phyloP scores from a whole-genome alignment of 2,888 invertebrate genomes.

The Liposcelis brunnea region DNA sequence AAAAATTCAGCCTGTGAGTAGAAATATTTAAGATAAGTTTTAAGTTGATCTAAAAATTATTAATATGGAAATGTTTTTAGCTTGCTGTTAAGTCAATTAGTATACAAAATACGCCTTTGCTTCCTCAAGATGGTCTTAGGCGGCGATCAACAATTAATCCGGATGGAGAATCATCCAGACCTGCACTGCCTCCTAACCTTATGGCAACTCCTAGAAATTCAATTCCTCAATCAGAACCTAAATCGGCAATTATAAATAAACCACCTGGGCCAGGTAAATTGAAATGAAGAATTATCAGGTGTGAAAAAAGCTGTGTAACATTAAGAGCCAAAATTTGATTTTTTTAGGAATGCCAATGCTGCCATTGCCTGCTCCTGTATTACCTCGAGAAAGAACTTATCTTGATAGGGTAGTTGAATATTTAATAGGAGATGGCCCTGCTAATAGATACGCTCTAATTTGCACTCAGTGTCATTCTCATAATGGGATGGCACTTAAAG shows the following conservation, averaged over 20 bases:
- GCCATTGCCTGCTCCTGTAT: too few species aligned
- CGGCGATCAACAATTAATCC: constrained; percentile 12
- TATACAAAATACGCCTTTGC: too few species aligned
- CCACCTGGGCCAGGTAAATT: background rate
- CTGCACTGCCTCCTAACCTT: background rate
- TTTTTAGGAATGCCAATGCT: too few species aligned
- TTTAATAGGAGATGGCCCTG: constrained; percentile 87
- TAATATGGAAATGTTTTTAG: background rate
- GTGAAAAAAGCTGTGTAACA: too few species aligned
- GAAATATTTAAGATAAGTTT: constrained; percentile 20
- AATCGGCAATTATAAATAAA: background rate
- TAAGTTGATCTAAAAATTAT: constrained; percentile 3
- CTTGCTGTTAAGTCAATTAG: background rate
- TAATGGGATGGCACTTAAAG: constrained; percentile 71
- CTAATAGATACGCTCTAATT: constrained; percentile 86
- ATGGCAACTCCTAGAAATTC: background rate
- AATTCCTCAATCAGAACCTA: background rate
- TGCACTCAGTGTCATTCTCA: constrained; percentile 80
- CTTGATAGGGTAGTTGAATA: constrained; percentile 89
- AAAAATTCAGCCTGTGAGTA: constrained; percentile 25
- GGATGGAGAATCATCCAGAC: background rate
- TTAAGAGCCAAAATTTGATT: too few species aligned
- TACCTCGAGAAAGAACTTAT: too few species aligned
- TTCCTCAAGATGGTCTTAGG: constrained; percentile 10
- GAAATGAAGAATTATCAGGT: too few species aligned